Evolutionary conservation across 2,113 vertebrate species (phyloP).

Genomic region (Caloenas nicobarica): DNA sequence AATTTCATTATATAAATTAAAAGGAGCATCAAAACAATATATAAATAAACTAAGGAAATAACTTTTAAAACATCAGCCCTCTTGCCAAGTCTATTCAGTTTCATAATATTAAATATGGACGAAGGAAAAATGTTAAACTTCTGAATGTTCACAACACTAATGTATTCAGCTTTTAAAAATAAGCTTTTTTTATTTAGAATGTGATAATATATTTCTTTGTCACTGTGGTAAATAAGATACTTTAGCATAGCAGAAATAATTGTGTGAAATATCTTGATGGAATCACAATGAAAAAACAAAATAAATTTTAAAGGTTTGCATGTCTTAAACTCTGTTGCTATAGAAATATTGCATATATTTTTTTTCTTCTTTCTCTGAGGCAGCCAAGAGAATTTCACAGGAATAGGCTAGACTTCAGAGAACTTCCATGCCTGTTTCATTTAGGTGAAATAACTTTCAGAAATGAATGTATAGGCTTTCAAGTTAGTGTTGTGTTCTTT

Average conservation of each 20-base stretch:
- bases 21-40: background rate
- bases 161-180: background rate
- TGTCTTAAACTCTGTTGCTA: background rate
- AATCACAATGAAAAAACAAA: background rate
- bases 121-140: background rate
- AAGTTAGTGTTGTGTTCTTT: background rate
- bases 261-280: background rate
- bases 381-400: background rate
- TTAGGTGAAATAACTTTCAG: background rate
- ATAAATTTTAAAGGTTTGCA: background rate
- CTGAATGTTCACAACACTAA: background rate
- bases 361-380: background rate
- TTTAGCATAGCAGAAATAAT: background rate
- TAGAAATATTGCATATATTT: background rate
- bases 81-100: background rate
- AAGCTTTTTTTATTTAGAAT: background rate
- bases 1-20: background rate
- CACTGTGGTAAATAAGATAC: background rate
- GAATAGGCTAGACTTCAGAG: background rate
- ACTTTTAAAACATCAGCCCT: background rate
- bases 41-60: background rate
- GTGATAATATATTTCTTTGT: background rate
- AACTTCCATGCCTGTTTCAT: background rate
- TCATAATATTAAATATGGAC: background rate
- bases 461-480: background rate